Evolutionary conservation across 2,113 vertebrate genomes (phyloP), one percentile per base, ranked within the genome.

Genomic region (Cynopterus brachyotis): DNA sequence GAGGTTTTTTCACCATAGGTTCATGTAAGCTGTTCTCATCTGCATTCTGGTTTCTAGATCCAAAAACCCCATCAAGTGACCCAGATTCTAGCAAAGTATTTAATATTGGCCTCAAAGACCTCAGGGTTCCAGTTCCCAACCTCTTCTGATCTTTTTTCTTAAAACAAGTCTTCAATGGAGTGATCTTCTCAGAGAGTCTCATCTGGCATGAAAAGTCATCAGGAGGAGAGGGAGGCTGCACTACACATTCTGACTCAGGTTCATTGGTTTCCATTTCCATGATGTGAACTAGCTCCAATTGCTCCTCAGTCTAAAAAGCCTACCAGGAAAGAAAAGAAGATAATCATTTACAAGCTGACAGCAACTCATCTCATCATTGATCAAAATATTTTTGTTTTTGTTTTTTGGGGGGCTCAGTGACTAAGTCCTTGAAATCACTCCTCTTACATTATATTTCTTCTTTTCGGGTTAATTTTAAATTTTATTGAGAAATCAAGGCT

Each of bases 81-180:
- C 99, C 99, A 10, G 99, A 98, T 93, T 99, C 99, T 78, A 99
- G 97, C 87, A 99, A 93, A 73, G 99, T 99, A 96, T 98, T 99
- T 30, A 99, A 99, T 90, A 99, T 99, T 0, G 99, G 99, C 73
- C 99, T 98, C 97, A 99, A 91, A 85, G 99, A 99, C 62, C 99
- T 98, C n/a, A 99, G 97, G 35, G 99, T 99, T 96, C 99, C 99
- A 0, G 99, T 76, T 92, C 99, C 99, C 97, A 99, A 92, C 84
- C 99, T 99, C 97, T 99, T 99, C 97, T 98, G 98, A 66, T 97
- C 98, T 80, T 99, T 99, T 98, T 99, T 99, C 98, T 99, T 99
- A 97, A 99, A 99, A 98, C 99, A 99, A n/a, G 99, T 99, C 92
- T 99, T 99, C 97, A 99, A 98, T 0, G 99, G 98, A 15, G 99